These are phyloP conservation scores for Pholis gunnellus DNA, from an alignment of 2,113 vertebrate genomes.

Conservation along the genomic window DNA sequence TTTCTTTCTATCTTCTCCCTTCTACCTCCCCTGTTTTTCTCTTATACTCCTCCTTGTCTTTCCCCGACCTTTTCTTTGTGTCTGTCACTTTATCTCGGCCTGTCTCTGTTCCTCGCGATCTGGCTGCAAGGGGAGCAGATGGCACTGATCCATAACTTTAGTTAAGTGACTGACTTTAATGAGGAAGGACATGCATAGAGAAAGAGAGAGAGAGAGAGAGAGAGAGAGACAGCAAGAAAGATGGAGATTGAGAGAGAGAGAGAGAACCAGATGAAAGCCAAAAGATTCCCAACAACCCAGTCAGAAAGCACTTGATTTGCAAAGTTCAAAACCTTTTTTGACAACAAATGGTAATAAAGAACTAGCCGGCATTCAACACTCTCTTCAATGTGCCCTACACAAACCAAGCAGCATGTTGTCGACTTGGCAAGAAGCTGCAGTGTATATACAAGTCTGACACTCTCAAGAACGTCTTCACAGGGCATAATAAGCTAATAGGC, in stretches of 20 bases:
- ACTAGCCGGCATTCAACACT: constrained; percentile 15
- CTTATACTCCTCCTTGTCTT: neutral
- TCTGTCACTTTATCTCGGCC: constrained; percentile 34
- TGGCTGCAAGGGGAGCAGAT: constrained; percentile 59
- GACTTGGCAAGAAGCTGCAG: constrained; percentile 29
- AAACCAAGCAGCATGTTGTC: constrained; percentile 18
- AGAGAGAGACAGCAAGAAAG: constrained; percentile 33
- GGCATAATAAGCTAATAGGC: constrained; percentile 9
- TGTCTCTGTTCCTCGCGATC: constrained; percentile 35
- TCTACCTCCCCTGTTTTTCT: constrained; percentile 3
- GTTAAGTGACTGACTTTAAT: constrained; percentile 66
- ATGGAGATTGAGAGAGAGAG: constrained; percentile 21
- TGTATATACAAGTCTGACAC: neutral
- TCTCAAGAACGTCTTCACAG: constrained; percentile 11
- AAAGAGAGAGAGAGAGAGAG: constrained; percentile 26
- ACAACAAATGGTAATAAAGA: constrained; percentile 18
- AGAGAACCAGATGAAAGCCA: constrained; percentile 32
- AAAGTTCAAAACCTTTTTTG: constrained; percentile 31
- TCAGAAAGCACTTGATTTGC: constrained; percentile 6
- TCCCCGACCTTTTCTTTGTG: constrained; percentile 31
- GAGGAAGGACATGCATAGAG: constrained; percentile 40
- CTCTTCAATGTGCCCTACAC: constrained; percentile 16
- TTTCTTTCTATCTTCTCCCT: neutral
- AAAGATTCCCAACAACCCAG: constrained; percentile 9
- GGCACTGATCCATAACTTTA: constrained; percentile 69